Evolutionary conservation across 2,888 invertebrate species (phyloP), one percentile per base, ranked within the genome.

Genomic region (Agriopis leucophaearia): DNA sequence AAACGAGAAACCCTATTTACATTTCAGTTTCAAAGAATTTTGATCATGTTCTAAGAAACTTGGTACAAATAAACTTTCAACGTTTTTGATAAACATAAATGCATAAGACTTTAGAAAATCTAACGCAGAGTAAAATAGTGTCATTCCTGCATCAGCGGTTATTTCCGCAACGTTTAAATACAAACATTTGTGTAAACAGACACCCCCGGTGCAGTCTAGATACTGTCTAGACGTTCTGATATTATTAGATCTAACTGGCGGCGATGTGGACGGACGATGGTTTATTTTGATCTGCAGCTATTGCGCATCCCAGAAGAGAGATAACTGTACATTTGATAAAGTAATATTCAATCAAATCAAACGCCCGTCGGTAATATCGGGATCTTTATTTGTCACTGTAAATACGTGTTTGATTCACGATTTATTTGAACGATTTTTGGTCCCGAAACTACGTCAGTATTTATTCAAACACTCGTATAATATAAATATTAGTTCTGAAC

Each of bases 241-340:
- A 75, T 72, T 72, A 72, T 71, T 75, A 73, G 68, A 70, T 61
- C 58, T 55, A 71, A 66, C 56, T 1, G 18, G 44, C 27, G 18
- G 44, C 61, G 36, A 44, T 36, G 35, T 44, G 13, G 38, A 48
- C 44, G 42, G 42, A 35, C 36, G 60, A 16, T 60, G 60, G 62
- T 59, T 69, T 71, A 62, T 62, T 68, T 71, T 61, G 47, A 71
- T 60, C 55, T 42, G 40, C 0, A 18, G 42, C 55, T 55, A 54
- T 36, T 9, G 36, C 36, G n/a, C 9, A 16, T 40, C 54, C 40
- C 40, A 7, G 40, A 12, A 15, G 40, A 18, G 5, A 16, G 16
- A 18, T 40, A 15, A 16, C 54, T 27, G 10, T 42, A 42, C 13
- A n/a, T 54, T 8, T 51, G n/a, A 54, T 13, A 40, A 16, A 18